A percentile compares a stretch with the other conserved stretches of the same genome.
Conservation (phyloP, 2,113 vertebrate genomes). For the Ictalurus furcatus region DNA sequence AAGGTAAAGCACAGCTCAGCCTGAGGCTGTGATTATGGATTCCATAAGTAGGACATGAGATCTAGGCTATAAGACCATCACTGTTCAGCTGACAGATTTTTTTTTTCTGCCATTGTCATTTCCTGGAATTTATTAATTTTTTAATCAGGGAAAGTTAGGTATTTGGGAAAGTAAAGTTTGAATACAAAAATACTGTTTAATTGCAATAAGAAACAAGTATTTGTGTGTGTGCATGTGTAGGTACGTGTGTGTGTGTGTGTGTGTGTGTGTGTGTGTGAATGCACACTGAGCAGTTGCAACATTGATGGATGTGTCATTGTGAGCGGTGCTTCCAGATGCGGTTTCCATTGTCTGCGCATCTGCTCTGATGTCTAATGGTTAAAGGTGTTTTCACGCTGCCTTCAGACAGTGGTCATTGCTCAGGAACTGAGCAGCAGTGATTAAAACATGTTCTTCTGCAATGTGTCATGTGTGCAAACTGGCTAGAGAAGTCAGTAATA, state of each 20-base stretch:
- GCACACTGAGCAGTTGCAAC: background rate
- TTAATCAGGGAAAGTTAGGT: background rate
- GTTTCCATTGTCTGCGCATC: constrained; percentile 9
- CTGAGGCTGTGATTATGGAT: background rate
- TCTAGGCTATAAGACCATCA: background rate
- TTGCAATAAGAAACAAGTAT: background rate
- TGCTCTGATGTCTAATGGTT: constrained; percentile 20
- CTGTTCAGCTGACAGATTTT: background rate
- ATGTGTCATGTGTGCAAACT: too few relatives aligned
- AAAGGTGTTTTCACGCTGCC: constrained; percentile 32
- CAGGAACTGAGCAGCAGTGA: background rate
- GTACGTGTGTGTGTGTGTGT: background rate
- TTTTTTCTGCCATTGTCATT: background rate
- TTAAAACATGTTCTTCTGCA: background rate
- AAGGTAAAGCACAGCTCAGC: background rate
- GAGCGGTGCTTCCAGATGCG: background rate
- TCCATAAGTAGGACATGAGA: background rate
- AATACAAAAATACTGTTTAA: background rate
- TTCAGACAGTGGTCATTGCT: constrained; percentile 23
- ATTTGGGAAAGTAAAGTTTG: background rate
- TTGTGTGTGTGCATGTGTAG: constrained; percentile 6
- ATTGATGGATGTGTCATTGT: background rate
- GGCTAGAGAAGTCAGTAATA: too few relatives aligned
- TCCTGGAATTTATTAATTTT: constrained; percentile 5
- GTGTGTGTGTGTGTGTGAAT: background rate